A percentile compares a stretch with the other conserved stretches of the same genome.
These are phyloP conservation scores for Procapra przewalskii DNA, from an alignment of 2,113 vertebrate genomes.

Conservation along the genomic window DNA sequence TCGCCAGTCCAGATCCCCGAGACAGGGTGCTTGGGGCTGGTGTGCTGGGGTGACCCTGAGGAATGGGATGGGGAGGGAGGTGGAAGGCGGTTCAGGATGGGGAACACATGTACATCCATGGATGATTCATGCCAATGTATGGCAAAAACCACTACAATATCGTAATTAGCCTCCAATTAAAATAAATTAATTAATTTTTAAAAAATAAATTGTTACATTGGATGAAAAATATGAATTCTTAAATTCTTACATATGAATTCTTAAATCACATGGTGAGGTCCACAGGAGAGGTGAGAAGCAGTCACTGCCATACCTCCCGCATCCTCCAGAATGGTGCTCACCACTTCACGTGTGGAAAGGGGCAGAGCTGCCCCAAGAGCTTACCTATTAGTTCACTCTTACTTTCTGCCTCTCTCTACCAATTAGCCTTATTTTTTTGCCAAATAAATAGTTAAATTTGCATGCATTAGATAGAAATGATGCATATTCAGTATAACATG, in stretches of 20 bases:
- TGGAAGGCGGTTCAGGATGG: background rate
- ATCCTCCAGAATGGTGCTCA: background rate
- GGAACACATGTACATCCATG: background rate
- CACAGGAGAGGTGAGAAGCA: background rate
- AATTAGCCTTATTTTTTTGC: background rate
- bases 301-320: fast-evolving
- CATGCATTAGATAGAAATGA: background rate
- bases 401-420: background rate
- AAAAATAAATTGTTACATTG: background rate
- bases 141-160: background rate
- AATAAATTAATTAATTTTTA: background rate
- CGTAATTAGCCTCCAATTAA: background rate
- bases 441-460: background rate
- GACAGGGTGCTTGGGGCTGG: background rate
- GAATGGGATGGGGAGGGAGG: background rate
- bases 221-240: background rate
- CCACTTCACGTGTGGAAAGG: background rate
- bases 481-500: background rate
- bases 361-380: background rate
- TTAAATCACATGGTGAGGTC: background rate
- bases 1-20: background rate
- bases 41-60: no score
- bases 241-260: background rate
- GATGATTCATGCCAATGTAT: background rate
- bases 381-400: background rate